A percentile compares a stretch with the other conserved stretches of the same genome.
These are phyloP conservation scores for Calameuta filiformis DNA, from an alignment of 2,888 invertebrate genomes.

Conservation along the genomic window DNA sequence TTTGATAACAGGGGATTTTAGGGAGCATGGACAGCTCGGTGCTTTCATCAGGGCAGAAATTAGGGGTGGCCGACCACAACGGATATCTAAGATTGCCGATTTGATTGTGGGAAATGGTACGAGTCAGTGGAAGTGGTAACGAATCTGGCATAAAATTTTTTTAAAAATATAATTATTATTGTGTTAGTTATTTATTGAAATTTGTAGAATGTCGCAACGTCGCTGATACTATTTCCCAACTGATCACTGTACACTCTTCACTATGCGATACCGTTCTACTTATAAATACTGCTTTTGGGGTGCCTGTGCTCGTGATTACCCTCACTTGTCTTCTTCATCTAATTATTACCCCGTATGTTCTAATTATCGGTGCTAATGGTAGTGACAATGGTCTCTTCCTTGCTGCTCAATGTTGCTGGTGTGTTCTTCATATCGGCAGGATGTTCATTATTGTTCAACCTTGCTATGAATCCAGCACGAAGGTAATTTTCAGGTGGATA, in stretches of 20 bases:
- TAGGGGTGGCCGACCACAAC: constrained; percentile 23
- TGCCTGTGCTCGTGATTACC: constrained; percentile 69
- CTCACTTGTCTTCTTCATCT: constrained; percentile 72
- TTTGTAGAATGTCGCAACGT: constrained; percentile 15
- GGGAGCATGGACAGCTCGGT: constrained; percentile 27
- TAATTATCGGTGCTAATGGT: constrained; percentile 70
- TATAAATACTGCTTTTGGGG: constrained; percentile 69
- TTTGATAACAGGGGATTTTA: constrained; percentile 20
- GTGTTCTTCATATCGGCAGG: constrained; percentile 68
- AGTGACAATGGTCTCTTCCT: constrained; percentile 68
- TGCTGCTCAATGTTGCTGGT: constrained; percentile 71
- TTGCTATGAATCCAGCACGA: constrained; percentile 69
- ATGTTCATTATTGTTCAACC: constrained; percentile 72
- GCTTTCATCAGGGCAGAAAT: constrained; percentile 31
- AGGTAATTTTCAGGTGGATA: constrained; percentile 58
- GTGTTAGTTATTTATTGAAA: neutral
- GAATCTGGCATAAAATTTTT: neutral
- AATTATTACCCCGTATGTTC: constrained; percentile 73
- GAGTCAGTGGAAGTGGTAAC: neutral
- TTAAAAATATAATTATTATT: neutral
- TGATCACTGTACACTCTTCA: constrained; percentile 68
- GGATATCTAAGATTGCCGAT: constrained; percentile 25
- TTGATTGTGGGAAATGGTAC: constrained; percentile 10
- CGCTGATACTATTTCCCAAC: constrained; percentile 65
- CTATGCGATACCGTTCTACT: constrained; percentile 69